Evolutionary conservation across 2,888 invertebrate species (phyloP).

Genomic region (Cacoxenus indagator): DNA sequence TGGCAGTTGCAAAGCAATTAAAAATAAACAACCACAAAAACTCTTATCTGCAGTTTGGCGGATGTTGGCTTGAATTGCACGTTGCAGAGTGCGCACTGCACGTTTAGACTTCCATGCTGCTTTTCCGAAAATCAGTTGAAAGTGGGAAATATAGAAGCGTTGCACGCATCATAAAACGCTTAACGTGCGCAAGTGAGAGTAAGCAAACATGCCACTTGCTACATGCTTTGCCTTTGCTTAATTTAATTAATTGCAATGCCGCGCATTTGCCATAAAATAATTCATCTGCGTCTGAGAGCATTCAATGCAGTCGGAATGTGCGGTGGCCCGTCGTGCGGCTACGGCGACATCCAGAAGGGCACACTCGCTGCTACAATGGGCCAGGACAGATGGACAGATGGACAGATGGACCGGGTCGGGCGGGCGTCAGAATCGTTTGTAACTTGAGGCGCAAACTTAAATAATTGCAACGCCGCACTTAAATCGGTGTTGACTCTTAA

Average conservation of each 20-base stretch:
- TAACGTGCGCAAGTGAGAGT: too few relatives aligned
- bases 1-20: constrained; percentile 6
- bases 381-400: neutral
- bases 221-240: constrained; percentile 28
- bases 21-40: constrained; percentile 32
- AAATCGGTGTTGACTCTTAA: neutral
- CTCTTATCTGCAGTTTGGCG: constrained; percentile 9
- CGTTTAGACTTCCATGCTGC: too few relatives aligned
- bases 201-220: neutral
- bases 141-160: too few relatives aligned
- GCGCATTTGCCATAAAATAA: neutral
- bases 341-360: too few relatives aligned
- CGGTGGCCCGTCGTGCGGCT: too few relatives aligned
- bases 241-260: constrained; percentile 29
- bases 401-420: neutral
- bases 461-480: constrained; percentile 47
- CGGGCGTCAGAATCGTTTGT: neutral
- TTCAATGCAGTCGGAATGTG: too few relatives aligned
- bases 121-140: too few relatives aligned
- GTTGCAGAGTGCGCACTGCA: too few relatives aligned
- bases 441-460: constrained; percentile 60
- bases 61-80: neutral
- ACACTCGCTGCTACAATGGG: too few relatives aligned
- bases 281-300: too few relatives aligned
- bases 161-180: too few relatives aligned